Percentiles rank a stretch among this genome's conserved stretches.
Conservation (phyloP, 2,113 vertebrate genomes). For the Cacatua alba region DNA sequence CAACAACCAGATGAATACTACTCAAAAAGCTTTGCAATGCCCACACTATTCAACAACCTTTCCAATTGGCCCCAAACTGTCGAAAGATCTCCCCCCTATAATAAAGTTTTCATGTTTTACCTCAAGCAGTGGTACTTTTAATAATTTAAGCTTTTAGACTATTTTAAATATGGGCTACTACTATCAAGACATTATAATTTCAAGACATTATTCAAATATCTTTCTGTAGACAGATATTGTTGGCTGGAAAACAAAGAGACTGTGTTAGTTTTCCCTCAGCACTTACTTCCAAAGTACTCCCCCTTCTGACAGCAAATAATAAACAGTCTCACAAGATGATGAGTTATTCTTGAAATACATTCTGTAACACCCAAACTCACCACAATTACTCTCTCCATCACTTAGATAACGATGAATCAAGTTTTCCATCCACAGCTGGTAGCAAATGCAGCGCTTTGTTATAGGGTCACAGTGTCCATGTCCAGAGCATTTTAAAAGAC, state of each 20-base stretch:
- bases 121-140: background rate
- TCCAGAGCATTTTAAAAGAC: constrained; percentile 86
- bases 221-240: background rate
- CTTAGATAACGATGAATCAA: constrained; percentile 80
- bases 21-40: background rate
- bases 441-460: constrained; percentile 87
- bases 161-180: background rate
- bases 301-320: background rate
- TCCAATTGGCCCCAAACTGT: background rate
- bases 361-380: constrained; percentile 64
- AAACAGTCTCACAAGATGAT: background rate
- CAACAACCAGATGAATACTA: background rate
- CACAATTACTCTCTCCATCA: constrained; percentile 88
- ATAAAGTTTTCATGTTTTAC: background rate
- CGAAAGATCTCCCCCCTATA: background rate
- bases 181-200: background rate
- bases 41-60: background rate
- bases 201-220: background rate
- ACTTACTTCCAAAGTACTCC: background rate
- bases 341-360: background rate
- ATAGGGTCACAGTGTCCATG: constrained; percentile 89
- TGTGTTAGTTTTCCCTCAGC: background rate
- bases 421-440: constrained; percentile 92
- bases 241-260: background rate
- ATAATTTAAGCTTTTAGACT: background rate